Base-by-base conservation (phyloP, 37 sponge, comb jelly and placozoan genomes). In the Chondrilla cf. caribensis region DNA sequence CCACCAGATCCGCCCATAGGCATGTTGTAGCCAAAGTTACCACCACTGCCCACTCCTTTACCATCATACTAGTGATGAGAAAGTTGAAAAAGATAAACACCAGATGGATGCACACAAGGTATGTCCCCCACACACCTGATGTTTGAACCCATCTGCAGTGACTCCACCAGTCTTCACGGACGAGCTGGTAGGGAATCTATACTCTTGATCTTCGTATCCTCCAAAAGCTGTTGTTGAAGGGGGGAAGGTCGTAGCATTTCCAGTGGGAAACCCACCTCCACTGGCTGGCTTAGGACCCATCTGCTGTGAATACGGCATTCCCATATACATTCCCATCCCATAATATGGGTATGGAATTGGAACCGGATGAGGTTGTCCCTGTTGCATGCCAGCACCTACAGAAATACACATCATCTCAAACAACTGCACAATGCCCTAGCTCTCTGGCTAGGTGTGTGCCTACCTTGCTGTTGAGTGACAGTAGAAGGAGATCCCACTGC, bases 261-360 rank as follows among this genome's bases (percentile, higher is more conserved):
- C 76, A 5, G 43, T 37, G 44, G 76, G 76, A 37, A 73, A 73
- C 2, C 44, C 44, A 40, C 76, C 76, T 39, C 25, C 44, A 21
- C 36, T 73, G 64, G 29, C 64, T 37, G 76, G 76, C 76, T 73
- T 73, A 11, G 19, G 41, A 19, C 76, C 76, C 76, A 73, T 73
- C 15, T 73, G 76, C 76, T 73, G 76, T 73, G 76, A 73, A 43
- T 39, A 73, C 11, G 76, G 76, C 6, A n/a, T 5, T 19, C 25
- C 29, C 41, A 42, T 39, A 19, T 40, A 11, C 43, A 9, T 22
- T 11, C 41, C 41, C 36, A 68, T 15, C 17, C 24, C 17, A 39
- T 73, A 73, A 19, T 15, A 18, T 32, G 38, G 41, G 76, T 42
- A 73, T 32, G 43, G 76, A 21, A 24, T 39, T 41, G 31, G 31